Evolutionary conservation across 2,797 vertebrate genomes (phyloP).

Genomic region (Sparus aurata): DNA sequence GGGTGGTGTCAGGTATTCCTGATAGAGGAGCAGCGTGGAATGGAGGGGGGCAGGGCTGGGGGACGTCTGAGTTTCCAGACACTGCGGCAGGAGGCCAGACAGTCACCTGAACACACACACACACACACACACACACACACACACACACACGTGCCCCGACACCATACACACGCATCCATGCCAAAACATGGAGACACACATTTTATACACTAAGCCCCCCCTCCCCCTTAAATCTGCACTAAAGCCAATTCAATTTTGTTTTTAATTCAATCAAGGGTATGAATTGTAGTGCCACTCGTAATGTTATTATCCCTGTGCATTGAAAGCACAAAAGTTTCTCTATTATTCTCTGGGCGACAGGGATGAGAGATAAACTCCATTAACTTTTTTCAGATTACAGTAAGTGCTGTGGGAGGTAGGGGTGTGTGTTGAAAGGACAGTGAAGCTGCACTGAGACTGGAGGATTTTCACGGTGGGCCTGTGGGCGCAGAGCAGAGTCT

Average conservation of each 20-base stretch:
- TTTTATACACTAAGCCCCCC: conserved; percentile 28
- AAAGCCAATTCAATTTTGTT: conserved; percentile 58
- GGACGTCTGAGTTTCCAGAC: conserved; percentile 89
- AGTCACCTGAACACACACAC: conserved; percentile 80
- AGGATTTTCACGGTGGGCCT: conserved; percentile 42
- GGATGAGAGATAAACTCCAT: conserved; percentile 71
- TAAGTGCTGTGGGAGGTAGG: conserved; percentile 52
- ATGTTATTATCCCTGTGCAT: conserved; percentile 61
- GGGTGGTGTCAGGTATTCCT: conserved; percentile 67
- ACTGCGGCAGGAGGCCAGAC: conserved; percentile 87
- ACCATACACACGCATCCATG: conserved; percentile 18
- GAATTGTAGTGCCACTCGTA: conserved; percentile 50
- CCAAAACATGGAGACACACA: not conserved
- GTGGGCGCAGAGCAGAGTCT: conserved; percentile 40
- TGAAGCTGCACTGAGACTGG: conserved; percentile 30
- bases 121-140: conserved; percentile 6
- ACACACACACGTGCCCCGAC: conserved; percentile 24
- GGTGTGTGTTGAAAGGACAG: conserved; percentile 42
- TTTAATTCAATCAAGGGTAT: conserved; percentile 70
- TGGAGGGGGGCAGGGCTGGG: conserved; percentile 43
- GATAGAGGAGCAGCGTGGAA: conserved; percentile 70
- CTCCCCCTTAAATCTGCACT: conserved; percentile 20
- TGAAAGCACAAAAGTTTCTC: conserved; percentile 66
- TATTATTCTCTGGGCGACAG: conserved; percentile 57
- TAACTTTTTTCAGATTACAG: conserved; percentile 67